Base-by-base conservation (phyloP, 2,888 invertebrate genomes). In the Patella caerulea region DNA sequence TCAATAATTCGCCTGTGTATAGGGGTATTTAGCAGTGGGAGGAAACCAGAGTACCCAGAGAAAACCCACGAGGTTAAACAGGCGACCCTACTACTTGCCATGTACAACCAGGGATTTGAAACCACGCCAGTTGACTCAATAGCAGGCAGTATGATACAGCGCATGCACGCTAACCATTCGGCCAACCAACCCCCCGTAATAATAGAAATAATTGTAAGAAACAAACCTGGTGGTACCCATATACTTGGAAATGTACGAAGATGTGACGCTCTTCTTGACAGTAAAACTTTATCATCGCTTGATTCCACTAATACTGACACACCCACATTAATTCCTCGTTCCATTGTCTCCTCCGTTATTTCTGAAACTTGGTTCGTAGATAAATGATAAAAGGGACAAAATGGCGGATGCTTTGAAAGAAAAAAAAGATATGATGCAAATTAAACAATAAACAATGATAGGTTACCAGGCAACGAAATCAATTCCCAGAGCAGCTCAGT, bases 171-270 rank as follows among this genome's bases (percentile, higher is more conserved):
- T 29, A 29, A 2, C 29, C 29, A 29, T 29, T 29, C 29, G 29
- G 29, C 29, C 2, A 29, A 29, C 29, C 29, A 3, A 2, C 29
- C 29, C 29, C 29, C 2, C 29, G 29, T 29, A 29, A 29, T 29
- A 29, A 29, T 29, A 29, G 29, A 2, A 45, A 9, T 45, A 45
- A 45, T 5, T 7, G 45, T 45, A 9, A 45, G 45, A 45, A 45
- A 24, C 34, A 69, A 79, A 87, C 89, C 91, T 82, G 93, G 92
- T 45, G 92, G 92, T 1, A 93, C 93, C 93, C 93, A 93, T 7
- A 91, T 88, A 12, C 90, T 90, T 11, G 93, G 92, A 84, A 92
- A 93, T 56, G 92, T 90, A 19, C 91, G 78, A 84, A 93, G 88
- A 76, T 91, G 90, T 19, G 84, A 81, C 3, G 92, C 89, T 69